Conservation (phyloP, 2,888 invertebrate genomes). For the Habrosyne pyritoides region DNA sequence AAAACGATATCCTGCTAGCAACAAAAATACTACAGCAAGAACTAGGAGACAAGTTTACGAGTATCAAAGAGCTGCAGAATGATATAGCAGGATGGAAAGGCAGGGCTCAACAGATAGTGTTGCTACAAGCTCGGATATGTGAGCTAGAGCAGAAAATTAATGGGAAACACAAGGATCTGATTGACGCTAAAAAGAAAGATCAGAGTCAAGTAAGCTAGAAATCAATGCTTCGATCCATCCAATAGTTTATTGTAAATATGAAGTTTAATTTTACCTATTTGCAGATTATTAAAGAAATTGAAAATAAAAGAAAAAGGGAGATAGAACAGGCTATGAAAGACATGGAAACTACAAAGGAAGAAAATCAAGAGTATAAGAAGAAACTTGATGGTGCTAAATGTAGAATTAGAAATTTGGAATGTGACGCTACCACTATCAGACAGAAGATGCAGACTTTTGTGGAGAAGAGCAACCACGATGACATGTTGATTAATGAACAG, state of each 20-base stretch:
- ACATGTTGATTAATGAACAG: slow-evolving; percentile 85
- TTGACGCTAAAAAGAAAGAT: slow-evolving; percentile 59
- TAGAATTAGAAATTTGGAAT: slow-evolving; percentile 87
- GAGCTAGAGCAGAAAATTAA: slow-evolving; percentile 87
- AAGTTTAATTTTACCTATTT: not conserved
- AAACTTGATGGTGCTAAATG: slow-evolving; percentile 87
- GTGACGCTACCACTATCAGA: slow-evolving; percentile 83
- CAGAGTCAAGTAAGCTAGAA: slow-evolving; percentile 52
- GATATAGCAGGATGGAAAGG: slow-evolving; percentile 88
- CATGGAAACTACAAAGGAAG: slow-evolving; percentile 77
- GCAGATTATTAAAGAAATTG: slow-evolving; percentile 78
- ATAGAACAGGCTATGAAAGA: slow-evolving; percentile 85
- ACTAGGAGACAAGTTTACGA: slow-evolving; percentile 88
- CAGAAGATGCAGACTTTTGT: slow-evolving; percentile 84
- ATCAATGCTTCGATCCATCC: too few relatives aligned
- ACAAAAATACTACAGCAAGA: slow-evolving; percentile 90
- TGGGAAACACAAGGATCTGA: slow-evolving; percentile 57
- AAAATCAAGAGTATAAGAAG: slow-evolving; percentile 84
- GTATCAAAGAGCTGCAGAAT: slow-evolving; percentile 84
- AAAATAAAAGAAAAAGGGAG: slow-evolving; percentile 82
- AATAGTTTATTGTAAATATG: not conserved
- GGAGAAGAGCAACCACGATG: slow-evolving; percentile 86
- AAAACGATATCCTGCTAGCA: slow-evolving; percentile 88
- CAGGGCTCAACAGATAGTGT: slow-evolving; percentile 88
- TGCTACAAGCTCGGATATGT: slow-evolving; percentile 86